Evolutionary conservation across 2,113 vertebrate species (phyloP).

Genomic region (Pavo muticus): DNA sequence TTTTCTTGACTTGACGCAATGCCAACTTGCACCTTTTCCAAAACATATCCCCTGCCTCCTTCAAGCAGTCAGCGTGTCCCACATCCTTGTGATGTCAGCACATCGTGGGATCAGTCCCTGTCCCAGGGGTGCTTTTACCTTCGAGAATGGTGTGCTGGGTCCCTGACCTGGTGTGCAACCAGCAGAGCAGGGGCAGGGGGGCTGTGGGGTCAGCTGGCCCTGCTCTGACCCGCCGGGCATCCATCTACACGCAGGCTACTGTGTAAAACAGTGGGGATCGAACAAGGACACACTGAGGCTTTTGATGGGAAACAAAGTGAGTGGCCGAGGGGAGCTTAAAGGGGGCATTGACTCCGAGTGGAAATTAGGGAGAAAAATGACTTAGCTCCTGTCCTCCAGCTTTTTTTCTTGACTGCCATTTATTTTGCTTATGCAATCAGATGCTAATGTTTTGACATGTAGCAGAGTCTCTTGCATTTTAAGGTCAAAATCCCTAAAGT

Average conservation of each 20-base stretch:
- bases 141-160: not conserved
- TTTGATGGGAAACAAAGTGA: constrained; percentile 13
- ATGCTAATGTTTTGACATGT: not conserved
- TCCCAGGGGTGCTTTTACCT: constrained; percentile 2
- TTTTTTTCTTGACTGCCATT: not conserved
- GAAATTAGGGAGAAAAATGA: not conserved
- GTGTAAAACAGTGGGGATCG: not conserved
- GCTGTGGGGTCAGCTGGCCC: not conserved
- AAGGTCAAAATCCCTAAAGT: constrained; percentile 68
- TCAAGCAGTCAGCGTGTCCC: not conserved
- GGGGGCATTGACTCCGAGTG: not conserved
- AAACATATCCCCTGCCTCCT: fast-evolving
- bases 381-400: not conserved
- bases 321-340: constrained; percentile 17
- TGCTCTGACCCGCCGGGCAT: not conserved
- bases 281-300: not conserved
- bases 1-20: not conserved
- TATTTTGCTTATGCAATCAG: constrained; percentile 20
- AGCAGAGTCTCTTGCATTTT: not conserved
- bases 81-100: fast-evolving
- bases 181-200: not conserved
- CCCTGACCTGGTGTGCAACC: constrained; percentile 36
- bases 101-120: not conserved
- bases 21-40: fast-evolving
- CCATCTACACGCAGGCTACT: constrained; percentile 3